Evolutionary conservation across 2,888 invertebrate genomes (phyloP).

Genomic region (Leptogaster cylindrica): DNA sequence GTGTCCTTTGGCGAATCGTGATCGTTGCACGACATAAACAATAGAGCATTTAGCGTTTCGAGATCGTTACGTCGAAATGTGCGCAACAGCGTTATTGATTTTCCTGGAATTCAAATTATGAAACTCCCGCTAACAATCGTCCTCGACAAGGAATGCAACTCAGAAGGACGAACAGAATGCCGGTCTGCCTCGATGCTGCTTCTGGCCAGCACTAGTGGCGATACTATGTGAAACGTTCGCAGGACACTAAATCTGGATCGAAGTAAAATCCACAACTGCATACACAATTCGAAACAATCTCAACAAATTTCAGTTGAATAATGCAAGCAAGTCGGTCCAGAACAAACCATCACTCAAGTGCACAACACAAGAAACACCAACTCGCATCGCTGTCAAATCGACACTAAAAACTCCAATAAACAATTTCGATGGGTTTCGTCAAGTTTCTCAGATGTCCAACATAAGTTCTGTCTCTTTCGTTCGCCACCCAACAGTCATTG

Average conservation of each 20-base stretch:
- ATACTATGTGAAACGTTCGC: too few relatives aligned
- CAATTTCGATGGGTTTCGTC: slow-evolving; percentile 40
- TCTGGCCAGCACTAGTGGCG: too few relatives aligned
- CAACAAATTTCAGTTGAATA: too few relatives aligned
- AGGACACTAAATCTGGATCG: too few relatives aligned
- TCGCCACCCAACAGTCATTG: not conserved
- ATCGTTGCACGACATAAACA: slow-evolving; percentile 3
- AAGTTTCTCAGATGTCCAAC: slow-evolving; percentile 16
- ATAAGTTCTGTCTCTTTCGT: not conserved
- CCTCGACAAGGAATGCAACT: not conserved
- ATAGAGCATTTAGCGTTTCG: too few relatives aligned
- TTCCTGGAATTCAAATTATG: too few relatives aligned
- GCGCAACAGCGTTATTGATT: slow-evolving; percentile 35
- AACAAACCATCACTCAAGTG: not conserved
- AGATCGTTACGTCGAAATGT: too few relatives aligned
- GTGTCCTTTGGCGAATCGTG: not conserved
- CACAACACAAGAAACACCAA: slow-evolving; percentile 44
- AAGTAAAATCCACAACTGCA: too few relatives aligned
- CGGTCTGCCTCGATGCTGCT: too few relatives aligned
- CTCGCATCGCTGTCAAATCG: slow-evolving; percentile 51
- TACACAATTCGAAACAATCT: too few relatives aligned
- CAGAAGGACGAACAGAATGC: not conserved
- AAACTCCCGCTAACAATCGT: not conserved
- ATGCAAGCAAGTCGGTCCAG: slow-evolving; percentile 6
- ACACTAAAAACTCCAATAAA: slow-evolving; percentile 49